Percentiles rank a stretch among this genome's conserved stretches.
Conservation (phyloP, 2,797 vertebrate genomes). For the Borostomias antarcticus region DNA sequence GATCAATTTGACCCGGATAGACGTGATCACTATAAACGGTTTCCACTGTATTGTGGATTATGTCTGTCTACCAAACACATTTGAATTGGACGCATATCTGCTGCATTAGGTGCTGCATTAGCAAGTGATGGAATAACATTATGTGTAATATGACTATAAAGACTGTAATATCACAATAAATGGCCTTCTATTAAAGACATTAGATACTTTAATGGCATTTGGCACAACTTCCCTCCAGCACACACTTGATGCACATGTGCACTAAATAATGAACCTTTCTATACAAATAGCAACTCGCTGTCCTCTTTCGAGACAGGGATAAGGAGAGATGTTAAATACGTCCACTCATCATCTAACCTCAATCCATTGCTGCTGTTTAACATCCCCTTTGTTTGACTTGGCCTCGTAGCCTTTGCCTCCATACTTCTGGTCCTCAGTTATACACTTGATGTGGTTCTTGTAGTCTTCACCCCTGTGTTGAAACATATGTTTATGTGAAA, state of each 20-base stretch:
- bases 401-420: conserved; percentile 91
- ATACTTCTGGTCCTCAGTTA: conserved; percentile 95
- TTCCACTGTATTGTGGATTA: too few species aligned
- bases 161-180: too few species aligned
- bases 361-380: conserved; percentile 94
- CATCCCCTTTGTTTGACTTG: conserved; percentile 89
- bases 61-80: too few species aligned
- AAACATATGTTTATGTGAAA: background rate
- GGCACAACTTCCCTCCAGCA: too few species aligned
- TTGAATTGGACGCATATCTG: background rate
- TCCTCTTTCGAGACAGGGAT: background rate
- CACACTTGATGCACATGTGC: too few species aligned
- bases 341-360: conserved; percentile 78
- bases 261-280: too few species aligned
- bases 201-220: too few species aligned
- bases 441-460: conserved; percentile 84
- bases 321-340: background rate
- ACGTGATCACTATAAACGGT: too few species aligned
- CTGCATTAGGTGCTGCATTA: background rate
- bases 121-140: too few species aligned
- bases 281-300: background rate
- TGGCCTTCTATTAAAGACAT: too few species aligned
- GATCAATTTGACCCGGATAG: too few species aligned
- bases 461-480: conserved; percentile 90
- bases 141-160: too few species aligned